Conservation (phyloP, 2,888 invertebrate genomes). For the Chorisops tibialis region DNA sequence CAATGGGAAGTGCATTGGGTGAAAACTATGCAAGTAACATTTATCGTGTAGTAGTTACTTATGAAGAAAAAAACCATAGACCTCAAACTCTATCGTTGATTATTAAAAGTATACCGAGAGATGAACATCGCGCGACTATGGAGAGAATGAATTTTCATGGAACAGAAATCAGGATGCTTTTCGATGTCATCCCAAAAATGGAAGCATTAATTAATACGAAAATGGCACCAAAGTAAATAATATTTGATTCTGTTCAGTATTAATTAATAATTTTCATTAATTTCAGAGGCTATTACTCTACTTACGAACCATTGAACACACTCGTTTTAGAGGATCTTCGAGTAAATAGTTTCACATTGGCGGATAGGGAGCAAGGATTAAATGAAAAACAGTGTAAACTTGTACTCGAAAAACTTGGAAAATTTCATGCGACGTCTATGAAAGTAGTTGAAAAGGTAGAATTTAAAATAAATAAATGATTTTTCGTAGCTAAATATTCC, state of each 20-base stretch:
- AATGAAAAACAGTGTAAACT: conserved; percentile 50
- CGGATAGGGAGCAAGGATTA: conserved; percentile 50
- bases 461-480: neutral
- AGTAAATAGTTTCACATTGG: conserved; percentile 52
- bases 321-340: conserved; percentile 39
- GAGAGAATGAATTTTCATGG: conserved; percentile 34
- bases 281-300: neutral
- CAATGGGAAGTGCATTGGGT: conserved; percentile 25
- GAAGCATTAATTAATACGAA: conserved; percentile 26
- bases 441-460: conserved; percentile 51
- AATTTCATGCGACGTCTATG: conserved; percentile 53
- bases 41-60: conserved; percentile 14
- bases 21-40: conserved; percentile 27
- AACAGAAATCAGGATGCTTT: conserved; percentile 37
- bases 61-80: conserved; percentile 31
- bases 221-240: conserved; percentile 32
- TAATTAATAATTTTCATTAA: too few species aligned
- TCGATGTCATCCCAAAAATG: conserved; percentile 34
- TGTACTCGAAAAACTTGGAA: conserved; percentile 51
- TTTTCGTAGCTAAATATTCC: too few species aligned
- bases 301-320: neutral
- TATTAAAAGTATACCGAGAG: conserved; percentile 31
- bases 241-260: neutral
- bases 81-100: conserved; percentile 35
- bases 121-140: conserved; percentile 44